phyloP scores from a whole-genome alignment of 2,113 vertebrate genomes.

The Xiphophorus hellerii region DNA sequence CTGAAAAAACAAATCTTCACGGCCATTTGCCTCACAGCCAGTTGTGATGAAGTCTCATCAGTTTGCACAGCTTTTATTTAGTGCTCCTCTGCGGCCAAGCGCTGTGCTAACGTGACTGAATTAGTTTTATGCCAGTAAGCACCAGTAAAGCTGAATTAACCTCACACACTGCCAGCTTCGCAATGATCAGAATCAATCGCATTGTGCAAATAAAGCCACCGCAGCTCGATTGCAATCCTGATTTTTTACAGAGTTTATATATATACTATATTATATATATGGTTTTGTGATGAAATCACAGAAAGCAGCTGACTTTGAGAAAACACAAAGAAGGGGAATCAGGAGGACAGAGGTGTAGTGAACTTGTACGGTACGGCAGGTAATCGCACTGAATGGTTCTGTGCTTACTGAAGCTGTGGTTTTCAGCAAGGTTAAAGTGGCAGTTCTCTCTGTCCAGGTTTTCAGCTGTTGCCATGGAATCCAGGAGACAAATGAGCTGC shows the following conservation, averaged over 20 bases:
- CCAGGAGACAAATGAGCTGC: slow-evolving; percentile 56
- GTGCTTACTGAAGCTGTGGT: slow-evolving; percentile 44
- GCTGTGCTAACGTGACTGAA: slow-evolving; percentile 40
- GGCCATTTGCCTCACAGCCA: slow-evolving; percentile 5
- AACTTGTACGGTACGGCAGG: slow-evolving; percentile 30
- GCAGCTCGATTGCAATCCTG: slow-evolving; percentile 3
- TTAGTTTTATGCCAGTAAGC: slow-evolving; percentile 36
- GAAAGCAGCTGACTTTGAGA: slow-evolving; percentile 24
- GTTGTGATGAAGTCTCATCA: slow-evolving; percentile 44
- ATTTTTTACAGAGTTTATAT: slow-evolving; percentile 40
- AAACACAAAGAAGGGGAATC: background rate
- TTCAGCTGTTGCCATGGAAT: slow-evolving; percentile 67
- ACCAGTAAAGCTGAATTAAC: slow-evolving; percentile 55
- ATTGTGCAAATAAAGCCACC: slow-evolving; percentile 15
- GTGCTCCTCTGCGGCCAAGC: slow-evolving; percentile 35
- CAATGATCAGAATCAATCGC: slow-evolving; percentile 20
- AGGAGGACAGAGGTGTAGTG: slow-evolving; percentile 36
- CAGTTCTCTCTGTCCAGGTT: slow-evolving; percentile 44
- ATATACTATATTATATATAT: slow-evolving; percentile 30
- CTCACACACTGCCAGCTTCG: slow-evolving; percentile 23
- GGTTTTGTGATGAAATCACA: slow-evolving; percentile 36
- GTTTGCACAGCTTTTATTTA: slow-evolving; percentile 20
- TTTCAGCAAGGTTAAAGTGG: slow-evolving; percentile 59
- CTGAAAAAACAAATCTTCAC: slow-evolving; percentile 14
- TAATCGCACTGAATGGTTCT: slow-evolving; percentile 52